Conservation (phyloP, 2,113 vertebrate genomes). For the Ammospiza nelsoni region DNA sequence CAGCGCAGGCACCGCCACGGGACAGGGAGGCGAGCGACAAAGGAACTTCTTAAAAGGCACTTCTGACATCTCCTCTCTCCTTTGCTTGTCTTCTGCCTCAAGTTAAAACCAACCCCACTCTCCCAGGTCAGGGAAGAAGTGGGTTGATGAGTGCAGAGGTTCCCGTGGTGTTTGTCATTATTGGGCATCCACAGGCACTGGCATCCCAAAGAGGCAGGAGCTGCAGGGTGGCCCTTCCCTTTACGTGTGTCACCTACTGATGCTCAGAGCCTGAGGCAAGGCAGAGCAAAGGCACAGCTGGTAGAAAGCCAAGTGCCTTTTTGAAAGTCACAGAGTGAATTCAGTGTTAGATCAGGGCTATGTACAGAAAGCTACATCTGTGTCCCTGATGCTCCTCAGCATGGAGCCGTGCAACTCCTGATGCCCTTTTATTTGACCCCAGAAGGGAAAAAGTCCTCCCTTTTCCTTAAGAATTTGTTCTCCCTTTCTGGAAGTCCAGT, state of each 20-base stretch:
- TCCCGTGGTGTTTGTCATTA: not conserved
- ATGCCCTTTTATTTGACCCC: not conserved
- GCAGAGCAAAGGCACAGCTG: not conserved
- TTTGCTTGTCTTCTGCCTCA: not conserved
- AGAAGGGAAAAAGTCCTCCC: not conserved
- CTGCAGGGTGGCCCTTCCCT: not conserved
- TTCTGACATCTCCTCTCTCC: not conserved
- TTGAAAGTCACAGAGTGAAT: not conserved
- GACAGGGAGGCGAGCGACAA: rapidly evolving
- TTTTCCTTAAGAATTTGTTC: not conserved
- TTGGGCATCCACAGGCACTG: rapidly evolving
- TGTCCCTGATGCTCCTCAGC: not conserved
- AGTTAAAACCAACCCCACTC: not conserved
- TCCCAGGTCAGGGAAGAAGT: not conserved
- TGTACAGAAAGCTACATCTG: not conserved
- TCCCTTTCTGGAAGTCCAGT: not conserved
- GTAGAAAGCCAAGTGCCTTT: not conserved
- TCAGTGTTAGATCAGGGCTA: not conserved
- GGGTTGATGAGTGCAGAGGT: not conserved
- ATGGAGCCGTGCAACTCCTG: not conserved
- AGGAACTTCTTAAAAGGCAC: not conserved
- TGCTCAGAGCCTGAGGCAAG: not conserved
- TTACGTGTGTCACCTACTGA: not conserved
- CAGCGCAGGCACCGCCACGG: not conserved
- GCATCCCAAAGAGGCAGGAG: not conserved